These are phyloP conservation scores for Symphodus melops DNA, from an alignment of 2,113 vertebrate genomes.

Conservation along the genomic window DNA sequence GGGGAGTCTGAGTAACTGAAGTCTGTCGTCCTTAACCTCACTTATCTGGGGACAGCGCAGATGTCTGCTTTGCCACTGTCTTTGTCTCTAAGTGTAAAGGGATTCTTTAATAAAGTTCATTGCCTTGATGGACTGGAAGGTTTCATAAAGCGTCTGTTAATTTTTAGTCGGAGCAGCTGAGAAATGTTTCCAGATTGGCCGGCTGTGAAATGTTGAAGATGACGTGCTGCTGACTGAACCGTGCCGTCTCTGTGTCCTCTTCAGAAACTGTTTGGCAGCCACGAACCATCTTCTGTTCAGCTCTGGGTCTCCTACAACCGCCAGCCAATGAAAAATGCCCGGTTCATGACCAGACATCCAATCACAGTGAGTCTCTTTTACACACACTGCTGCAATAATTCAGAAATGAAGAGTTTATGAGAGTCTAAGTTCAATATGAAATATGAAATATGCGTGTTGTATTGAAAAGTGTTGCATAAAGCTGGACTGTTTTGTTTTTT, in stretches of 20 bases:
- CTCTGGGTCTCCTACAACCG: conserved; percentile 99
- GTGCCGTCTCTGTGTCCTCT: conserved; percentile 18
- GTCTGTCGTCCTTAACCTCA: background rate
- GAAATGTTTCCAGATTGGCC: background rate
- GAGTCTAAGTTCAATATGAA: background rate
- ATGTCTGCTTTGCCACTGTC: background rate
- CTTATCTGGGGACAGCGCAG: background rate
- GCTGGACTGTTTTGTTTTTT: too few species aligned
- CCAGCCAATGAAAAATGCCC: conserved; percentile 92
- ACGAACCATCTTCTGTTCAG: conserved; percentile 87
- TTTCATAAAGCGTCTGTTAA: background rate
- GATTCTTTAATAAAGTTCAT: background rate
- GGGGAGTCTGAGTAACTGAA: conserved; percentile 1
- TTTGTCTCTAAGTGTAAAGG: background rate
- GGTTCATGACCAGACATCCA: conserved; percentile 94
- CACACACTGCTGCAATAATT: background rate
- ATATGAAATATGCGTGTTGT: too few species aligned
- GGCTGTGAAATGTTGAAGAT: background rate
- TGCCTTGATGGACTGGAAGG: background rate
- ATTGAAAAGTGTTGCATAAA: too few species aligned
- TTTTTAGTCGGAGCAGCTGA: background rate
- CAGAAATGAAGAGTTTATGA: background rate
- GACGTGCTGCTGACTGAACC: background rate
- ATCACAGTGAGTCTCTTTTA: conserved; percentile 88
- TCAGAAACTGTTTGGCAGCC: conserved; percentile 86